Percentiles rank a stretch among this genome's conserved stretches.
These are phyloP conservation scores for Archivesica marissinica DNA, from an alignment of 1,140 invertebrate species.

Conservation along the genomic window DNA sequence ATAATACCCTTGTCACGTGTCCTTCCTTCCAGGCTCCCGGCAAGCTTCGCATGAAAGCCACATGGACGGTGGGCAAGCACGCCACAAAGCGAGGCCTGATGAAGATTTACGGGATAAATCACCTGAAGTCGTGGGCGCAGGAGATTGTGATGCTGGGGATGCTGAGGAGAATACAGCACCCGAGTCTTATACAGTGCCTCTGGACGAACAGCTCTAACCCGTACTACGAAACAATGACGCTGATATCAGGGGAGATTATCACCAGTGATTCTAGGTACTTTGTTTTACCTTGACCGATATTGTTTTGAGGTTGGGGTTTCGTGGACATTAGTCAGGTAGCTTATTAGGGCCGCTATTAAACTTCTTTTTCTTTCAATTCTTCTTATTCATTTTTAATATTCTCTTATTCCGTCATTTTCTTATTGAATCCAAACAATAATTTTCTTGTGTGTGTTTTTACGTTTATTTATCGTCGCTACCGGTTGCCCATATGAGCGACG, in stretches of 20 bases:
- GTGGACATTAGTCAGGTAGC: too few species aligned
- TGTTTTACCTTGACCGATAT: too few species aligned
- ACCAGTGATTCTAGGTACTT: conserved; percentile 79
- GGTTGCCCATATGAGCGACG: too few species aligned
- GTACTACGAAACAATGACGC: conserved; percentile 80
- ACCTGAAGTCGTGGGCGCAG: conserved; percentile 79
- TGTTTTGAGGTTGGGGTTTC: too few species aligned
- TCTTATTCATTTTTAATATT: too few species aligned
- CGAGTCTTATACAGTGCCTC: conserved; percentile 80
- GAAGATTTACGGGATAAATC: conserved; percentile 77
- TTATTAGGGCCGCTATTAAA: too few species aligned
- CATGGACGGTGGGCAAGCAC: conserved; percentile 75
- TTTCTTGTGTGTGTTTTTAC: too few species aligned
- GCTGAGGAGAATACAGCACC: conserved; percentile 75
- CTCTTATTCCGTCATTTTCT: too few species aligned
- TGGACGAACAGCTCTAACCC: conserved; percentile 81
- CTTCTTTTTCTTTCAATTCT: too few species aligned
- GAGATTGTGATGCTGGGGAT: conserved; percentile 81
- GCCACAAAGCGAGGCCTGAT: conserved; percentile 72
- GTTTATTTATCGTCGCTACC: too few species aligned
- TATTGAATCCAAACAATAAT: too few species aligned
- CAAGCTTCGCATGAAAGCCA: conserved; percentile 75
- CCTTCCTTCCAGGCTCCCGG: conserved; percentile 72
- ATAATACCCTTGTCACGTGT: too few species aligned
- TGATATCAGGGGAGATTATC: conserved; percentile 79